Conservation (phyloP, 2,113 vertebrate species). For the Hiodon alosoides region DNA sequence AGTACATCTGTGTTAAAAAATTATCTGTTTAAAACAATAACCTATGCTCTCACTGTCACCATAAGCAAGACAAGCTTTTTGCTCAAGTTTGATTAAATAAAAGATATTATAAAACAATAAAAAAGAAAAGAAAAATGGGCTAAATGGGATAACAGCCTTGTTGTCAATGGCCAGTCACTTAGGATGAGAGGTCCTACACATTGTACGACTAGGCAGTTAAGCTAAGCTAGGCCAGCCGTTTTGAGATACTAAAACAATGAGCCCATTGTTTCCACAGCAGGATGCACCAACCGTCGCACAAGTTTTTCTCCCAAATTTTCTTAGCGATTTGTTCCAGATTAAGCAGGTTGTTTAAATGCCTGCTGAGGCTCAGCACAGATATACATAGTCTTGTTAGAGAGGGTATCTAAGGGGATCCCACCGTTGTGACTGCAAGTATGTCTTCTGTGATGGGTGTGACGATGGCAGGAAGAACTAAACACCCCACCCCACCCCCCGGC, state of each 20-base stretch:
- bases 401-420: neutral
- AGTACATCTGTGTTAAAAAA: no score
- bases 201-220: neutral
- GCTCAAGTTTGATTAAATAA: no score
- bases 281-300: constrained; percentile 5
- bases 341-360: constrained; percentile 17
- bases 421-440: neutral
- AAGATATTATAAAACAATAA: no score
- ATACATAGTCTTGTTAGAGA: neutral
- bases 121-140: neutral
- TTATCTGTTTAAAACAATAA: no score
- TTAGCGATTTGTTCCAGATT: constrained; percentile 29
- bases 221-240: constrained; percentile 8
- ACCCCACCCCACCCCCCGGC: neutral
- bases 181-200: neutral
- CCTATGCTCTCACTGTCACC: no score
- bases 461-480: neutral
- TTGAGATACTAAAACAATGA: constrained; percentile 18
- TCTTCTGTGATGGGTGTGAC: no score
- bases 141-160: neutral
- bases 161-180: neutral
- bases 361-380: neutral
- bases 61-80: no score
- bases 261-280: constrained; percentile 15
- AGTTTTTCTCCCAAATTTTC: constrained; percentile 14